Evolutionary conservation across 1,140 invertebrate species (phyloP).

Genomic region (Gryon sp.): DNA sequence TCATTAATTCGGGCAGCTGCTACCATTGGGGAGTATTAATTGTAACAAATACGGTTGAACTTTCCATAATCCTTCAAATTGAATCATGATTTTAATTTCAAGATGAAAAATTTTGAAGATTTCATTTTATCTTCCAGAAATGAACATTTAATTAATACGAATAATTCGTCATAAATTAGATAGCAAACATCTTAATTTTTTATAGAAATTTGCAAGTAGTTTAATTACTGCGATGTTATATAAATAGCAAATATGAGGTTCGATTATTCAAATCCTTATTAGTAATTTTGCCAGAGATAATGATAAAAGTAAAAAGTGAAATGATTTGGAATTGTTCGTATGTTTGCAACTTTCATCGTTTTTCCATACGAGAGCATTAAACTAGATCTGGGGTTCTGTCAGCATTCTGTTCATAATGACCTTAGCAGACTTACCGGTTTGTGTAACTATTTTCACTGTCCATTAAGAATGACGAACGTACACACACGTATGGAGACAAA

Average conservation of each 20-base stretch:
- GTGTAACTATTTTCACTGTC: conserved; percentile 68
- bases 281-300: too few species aligned
- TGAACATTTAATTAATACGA: conserved; percentile 12
- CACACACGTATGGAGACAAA: conserved; percentile 33
- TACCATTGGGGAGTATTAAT: conserved; percentile 17
- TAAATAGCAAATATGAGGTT: too few species aligned
- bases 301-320: conserved; percentile 42
- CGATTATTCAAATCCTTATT: too few species aligned
- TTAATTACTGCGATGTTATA: too few species aligned
- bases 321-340: conserved; percentile 19
- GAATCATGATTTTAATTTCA: not conserved
- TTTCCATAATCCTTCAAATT: conserved; percentile 25
- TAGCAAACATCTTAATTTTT: too few species aligned
- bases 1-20: conserved; percentile 40
- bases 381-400: conserved; percentile 25
- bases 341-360: conserved; percentile 27
- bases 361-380: conserved; percentile 26
- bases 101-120: not conserved
- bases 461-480: conserved; percentile 58
- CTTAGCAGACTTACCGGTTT: conserved; percentile 61
- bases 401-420: conserved; percentile 32
- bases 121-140: conserved; percentile 12
- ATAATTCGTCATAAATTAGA: conserved; percentile 15
- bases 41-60: conserved; percentile 22
- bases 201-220: too few species aligned